Conservation (phyloP, 2,797 vertebrate genomes). For the Enteromius mattozi region DNA sequence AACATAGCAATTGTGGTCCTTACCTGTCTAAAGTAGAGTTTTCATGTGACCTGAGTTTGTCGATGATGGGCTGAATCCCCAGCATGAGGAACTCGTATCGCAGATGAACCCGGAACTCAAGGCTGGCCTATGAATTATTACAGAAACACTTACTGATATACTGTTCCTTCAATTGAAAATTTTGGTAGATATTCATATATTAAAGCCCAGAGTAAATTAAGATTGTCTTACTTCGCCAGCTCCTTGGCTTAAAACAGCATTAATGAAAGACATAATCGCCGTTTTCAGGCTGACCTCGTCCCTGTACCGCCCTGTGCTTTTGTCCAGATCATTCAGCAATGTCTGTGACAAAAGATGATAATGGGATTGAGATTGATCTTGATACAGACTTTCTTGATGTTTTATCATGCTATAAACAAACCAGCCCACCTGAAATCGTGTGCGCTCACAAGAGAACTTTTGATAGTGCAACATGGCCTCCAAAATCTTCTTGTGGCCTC, state of each 20-base stretch:
- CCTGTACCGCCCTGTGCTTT: constrained; percentile 93
- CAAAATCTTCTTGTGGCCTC: constrained; percentile 95
- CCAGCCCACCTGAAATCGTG: constrained; percentile 90
- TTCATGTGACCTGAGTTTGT: constrained; percentile 95
- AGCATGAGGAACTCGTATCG: constrained; percentile 98
- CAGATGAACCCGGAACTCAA: constrained; percentile 97
- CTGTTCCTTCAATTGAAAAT: background rate
- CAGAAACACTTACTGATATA: background rate
- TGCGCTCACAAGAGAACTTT: constrained; percentile 93
- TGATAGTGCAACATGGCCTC: constrained; percentile 98
- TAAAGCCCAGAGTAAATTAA: background rate
- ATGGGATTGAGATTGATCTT: background rate
- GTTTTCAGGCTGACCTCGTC: constrained; percentile 99
- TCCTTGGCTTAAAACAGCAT: constrained; percentile 96
- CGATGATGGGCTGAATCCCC: constrained; percentile 97
- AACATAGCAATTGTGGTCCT: constrained; percentile 55
- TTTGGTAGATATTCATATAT: background rate
- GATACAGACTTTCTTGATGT: background rate
- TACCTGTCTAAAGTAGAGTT: constrained; percentile 97
- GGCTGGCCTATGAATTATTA: constrained; percentile 82
- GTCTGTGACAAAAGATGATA: constrained; percentile 77
- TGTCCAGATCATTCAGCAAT: constrained; percentile 95
- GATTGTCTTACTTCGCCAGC: constrained; percentile 89
- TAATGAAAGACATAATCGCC: constrained; percentile 99
- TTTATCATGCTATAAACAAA: background rate